These are phyloP conservation scores for Rattus norvegicus DNA, from an alignment of 2,113 vertebrate genomes.

Conservation along the genomic window GRCr8 NC_086030.1:44753501-44754000, in stretches of 20 bases:
- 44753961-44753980: neutral
- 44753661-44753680: neutral
- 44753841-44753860: neutral
- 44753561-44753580: neutral
- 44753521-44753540: neutral
- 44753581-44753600: accelerated
- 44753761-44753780: neutral
- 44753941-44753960: neutral
- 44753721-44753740: neutral
- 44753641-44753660: neutral
- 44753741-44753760: neutral
- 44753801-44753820: neutral
- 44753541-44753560: neutral
- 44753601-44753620: neutral
- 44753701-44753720: neutral
- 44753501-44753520: too few species aligned
- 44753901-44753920: neutral
- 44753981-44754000: neutral
- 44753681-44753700: neutral
- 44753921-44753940: neutral
- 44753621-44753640: accelerated
- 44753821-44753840: neutral
- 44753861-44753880: neutral
- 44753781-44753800: neutral
- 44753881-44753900: neutral